phyloP scores from a whole-genome alignment of 2,113 vertebrate genomes.

The Dicaeum eximium region DNA sequence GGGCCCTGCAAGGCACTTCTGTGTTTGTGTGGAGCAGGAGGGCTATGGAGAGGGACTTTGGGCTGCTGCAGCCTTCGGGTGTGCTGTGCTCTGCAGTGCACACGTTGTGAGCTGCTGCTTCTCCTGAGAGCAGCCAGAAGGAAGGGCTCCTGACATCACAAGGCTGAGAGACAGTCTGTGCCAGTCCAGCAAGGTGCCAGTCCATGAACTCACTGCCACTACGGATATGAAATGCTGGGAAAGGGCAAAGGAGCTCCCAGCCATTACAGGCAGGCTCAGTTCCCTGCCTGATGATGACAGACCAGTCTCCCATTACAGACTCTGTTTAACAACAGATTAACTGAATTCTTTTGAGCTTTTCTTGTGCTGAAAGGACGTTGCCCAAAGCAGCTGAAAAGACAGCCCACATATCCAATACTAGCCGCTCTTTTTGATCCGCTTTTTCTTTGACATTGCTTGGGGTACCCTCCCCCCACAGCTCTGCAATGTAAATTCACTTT shows the following conservation, averaged over 20 bases:
- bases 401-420: not conserved
- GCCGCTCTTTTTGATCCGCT: conserved; percentile 14
- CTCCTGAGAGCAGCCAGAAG: not conserved
- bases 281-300: not conserved
- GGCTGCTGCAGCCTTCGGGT: accelerated
- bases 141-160: not conserved
- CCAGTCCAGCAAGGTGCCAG: not conserved
- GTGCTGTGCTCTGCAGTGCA: not conserved
- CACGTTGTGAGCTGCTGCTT: not conserved
- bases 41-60: not conserved
- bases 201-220: not conserved
- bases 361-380: conserved; percentile 13
- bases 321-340: conserved; percentile 46
- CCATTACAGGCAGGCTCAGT: not conserved
- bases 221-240: not conserved
- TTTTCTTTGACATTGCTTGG: not conserved
- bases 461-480: not conserved
- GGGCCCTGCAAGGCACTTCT: not conserved
- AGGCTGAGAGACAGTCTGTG: not conserved
- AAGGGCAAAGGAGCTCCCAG: not conserved
- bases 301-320: not conserved
- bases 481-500: not conserved
- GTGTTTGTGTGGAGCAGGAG: not conserved
- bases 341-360: conserved; percentile 36
- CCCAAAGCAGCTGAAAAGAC: conserved; percentile 23